These are phyloP conservation scores for Dicyrtoma fusca DNA, from an alignment of 2,888 invertebrate genomes.

Conservation along the genomic window DNA sequence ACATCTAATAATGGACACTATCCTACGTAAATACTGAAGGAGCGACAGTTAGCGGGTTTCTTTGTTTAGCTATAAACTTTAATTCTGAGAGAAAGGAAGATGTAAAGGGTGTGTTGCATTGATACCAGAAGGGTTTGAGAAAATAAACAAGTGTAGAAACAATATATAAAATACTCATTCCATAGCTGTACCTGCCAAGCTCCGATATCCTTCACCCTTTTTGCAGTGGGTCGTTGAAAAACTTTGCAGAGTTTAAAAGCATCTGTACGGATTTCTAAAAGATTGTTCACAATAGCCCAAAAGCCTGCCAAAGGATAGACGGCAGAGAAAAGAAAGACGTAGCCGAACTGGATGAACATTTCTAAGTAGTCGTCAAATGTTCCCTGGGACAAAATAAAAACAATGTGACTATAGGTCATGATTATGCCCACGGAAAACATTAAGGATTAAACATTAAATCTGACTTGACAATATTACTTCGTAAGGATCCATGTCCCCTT, in stretches of 20 bases:
- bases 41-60: too few relatives aligned
- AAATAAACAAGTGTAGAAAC: too few relatives aligned
- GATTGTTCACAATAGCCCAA: slow-evolving; percentile 70
- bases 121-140: too few relatives aligned
- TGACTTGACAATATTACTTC: slow-evolving; percentile 63
- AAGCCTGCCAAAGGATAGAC: slow-evolving; percentile 76
- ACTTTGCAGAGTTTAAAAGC: slow-evolving; percentile 74
- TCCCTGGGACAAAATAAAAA: slow-evolving; percentile 62
- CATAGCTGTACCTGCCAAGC: slow-evolving; percentile 78
- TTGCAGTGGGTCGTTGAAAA: slow-evolving; percentile 70
- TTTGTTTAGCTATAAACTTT: too few relatives aligned
- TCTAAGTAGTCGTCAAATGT: slow-evolving; percentile 78
- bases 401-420: neutral
- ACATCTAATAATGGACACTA: too few relatives aligned
- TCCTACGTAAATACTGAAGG: too few relatives aligned
- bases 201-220: slow-evolving; percentile 71
- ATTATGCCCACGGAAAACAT: neutral
- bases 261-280: slow-evolving; percentile 74
- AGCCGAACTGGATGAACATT: slow-evolving; percentile 78
- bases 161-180: neutral
- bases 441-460: neutral
- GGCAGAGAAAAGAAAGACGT: slow-evolving; percentile 76
- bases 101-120: too few relatives aligned
- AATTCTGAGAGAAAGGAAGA: too few relatives aligned
- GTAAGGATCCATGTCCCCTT: slow-evolving; percentile 71